These are phyloP conservation scores for Penelope pileata DNA, from an alignment of 2,113 vertebrate species.

Conservation along the genomic window DNA sequence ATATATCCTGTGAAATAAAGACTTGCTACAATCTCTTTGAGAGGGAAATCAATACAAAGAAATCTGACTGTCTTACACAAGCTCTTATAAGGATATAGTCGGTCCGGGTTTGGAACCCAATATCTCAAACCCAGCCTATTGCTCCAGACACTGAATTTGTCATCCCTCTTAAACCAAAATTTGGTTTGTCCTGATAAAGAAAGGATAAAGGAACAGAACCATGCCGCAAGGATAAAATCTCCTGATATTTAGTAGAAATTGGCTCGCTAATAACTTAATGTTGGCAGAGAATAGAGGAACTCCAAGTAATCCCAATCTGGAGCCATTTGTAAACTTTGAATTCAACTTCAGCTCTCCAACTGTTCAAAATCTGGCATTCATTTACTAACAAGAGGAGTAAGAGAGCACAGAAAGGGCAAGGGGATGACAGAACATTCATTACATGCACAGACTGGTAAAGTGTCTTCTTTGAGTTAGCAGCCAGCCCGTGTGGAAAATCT, in stretches of 20 bases:
- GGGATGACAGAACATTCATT: constrained; percentile 12
- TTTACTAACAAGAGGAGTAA: constrained; percentile 4
- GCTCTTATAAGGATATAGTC: background rate
- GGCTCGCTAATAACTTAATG: background rate
- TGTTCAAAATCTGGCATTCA: constrained; percentile 11
- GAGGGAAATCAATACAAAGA: background rate
- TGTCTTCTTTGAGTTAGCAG: constrained; percentile 62
- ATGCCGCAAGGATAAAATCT: background rate
- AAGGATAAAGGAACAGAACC: background rate
- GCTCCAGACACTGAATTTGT: background rate
- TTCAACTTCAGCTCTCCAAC: constrained; percentile 21
- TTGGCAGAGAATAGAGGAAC: background rate
- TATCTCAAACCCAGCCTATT: background rate
- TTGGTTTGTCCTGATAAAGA: background rate
- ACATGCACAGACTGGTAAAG: constrained; percentile 26
- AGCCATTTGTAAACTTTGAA: background rate
- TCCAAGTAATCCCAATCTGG: background rate
- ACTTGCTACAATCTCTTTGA: fast-evolving
- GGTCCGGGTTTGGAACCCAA: background rate
- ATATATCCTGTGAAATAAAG: background rate
- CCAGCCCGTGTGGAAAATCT: constrained; percentile 45
- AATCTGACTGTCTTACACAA: background rate
- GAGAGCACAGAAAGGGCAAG: constrained; percentile 58
- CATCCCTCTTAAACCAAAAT: background rate
- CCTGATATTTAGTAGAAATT: background rate